Evolutionary conservation across 2,888 invertebrate species (phyloP), one percentile per base, ranked within the genome.

Genomic region (Pediacus dermestoides): DNA sequence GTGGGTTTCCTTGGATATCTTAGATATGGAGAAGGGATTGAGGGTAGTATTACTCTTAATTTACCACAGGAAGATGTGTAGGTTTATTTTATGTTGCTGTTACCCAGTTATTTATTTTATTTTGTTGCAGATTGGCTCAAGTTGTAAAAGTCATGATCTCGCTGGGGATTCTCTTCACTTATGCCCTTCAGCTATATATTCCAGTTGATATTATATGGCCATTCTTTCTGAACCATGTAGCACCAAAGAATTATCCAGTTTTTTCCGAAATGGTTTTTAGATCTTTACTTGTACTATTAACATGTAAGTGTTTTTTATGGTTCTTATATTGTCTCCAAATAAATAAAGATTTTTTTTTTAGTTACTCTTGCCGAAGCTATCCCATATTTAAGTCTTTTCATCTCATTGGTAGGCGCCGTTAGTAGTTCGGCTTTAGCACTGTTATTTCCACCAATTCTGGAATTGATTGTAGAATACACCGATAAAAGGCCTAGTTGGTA

Each of bases 151-250:
- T 84, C n/a, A 76, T 89, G 58, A 91, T 95, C 58, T 85, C 88
- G 0, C 51, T 87, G 22, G 90, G 90, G 7, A 88, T 97, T 42
- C 75, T 94, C 49, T 77, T 95, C 47, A 86, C 92, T 0, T 97
- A 94, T 70, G 87, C 93, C 0, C 76, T 97, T 11, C 96, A 96
- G 72, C 88, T 97, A 65, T 96, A 94, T 69, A 94, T 97, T 23
- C 92, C 96, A 0, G 78, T 94, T 27, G 84, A 84, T 37, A 88
- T 96, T 41, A 82, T 92, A 55, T 91, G 89, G 87, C 91, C 94
- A 0, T 66, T 71, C 16, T 67, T 88, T 15, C 65, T 69, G 35
- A 66, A 70, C 33, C 68, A 73, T 51, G 72, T 76, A 30, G 80
- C 77, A 3, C 71, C 75, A 18, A 72, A 76, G 46, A 73, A 74